Evolutionary conservation across 2,113 vertebrate species (phyloP).

Genomic region (Megaleporinus macrocephalus): DNA sequence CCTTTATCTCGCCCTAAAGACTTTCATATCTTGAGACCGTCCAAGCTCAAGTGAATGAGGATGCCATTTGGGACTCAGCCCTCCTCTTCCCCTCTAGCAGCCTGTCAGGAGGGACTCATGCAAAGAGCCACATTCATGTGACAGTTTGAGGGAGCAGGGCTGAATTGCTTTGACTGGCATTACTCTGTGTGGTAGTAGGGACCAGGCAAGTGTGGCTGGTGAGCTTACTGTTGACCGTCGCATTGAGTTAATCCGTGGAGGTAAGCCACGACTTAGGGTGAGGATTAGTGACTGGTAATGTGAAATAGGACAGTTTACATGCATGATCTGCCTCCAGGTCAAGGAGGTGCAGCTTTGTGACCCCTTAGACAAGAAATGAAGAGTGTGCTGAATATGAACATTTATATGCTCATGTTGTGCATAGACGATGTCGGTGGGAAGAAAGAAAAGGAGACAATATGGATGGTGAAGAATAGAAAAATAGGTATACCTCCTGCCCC

Average conservation of each 20-base stretch:
- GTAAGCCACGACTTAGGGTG: constrained; percentile 22
- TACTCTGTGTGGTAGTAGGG: constrained; percentile 29
- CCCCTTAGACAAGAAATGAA: constrained; percentile 4
- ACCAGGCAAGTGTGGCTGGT: constrained; percentile 43
- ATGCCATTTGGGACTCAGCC: constrained; percentile 45
- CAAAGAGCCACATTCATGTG: constrained; percentile 52
- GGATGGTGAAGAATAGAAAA: constrained; percentile 2
- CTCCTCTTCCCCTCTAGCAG: constrained; percentile 41
- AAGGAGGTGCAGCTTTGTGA: neutral
- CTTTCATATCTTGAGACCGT: constrained; percentile 27
- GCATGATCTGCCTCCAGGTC: constrained; percentile 2
- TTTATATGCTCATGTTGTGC: neutral
- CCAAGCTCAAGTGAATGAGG: constrained; percentile 34
- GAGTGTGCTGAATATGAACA: constrained; percentile 32
- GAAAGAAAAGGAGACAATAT: constrained; percentile 26
- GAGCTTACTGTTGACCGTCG: constrained; percentile 39
- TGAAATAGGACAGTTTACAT: constrained; percentile 23
- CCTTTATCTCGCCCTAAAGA: constrained; percentile 32
- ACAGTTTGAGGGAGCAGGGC: constrained; percentile 47
- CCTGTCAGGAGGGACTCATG: constrained; percentile 40
- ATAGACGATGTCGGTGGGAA: constrained; percentile 1
- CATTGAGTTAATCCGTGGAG: constrained; percentile 43
- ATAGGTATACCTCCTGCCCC: constrained; percentile 7
- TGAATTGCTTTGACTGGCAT: constrained; percentile 51
- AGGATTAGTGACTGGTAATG: constrained; percentile 34